Percentiles rank a stretch among this genome's conserved stretches.
These are phyloP conservation scores for Cromileptes altivelis DNA, from an alignment of 2,113 vertebrate genomes.

Conservation along the genomic window DNA sequence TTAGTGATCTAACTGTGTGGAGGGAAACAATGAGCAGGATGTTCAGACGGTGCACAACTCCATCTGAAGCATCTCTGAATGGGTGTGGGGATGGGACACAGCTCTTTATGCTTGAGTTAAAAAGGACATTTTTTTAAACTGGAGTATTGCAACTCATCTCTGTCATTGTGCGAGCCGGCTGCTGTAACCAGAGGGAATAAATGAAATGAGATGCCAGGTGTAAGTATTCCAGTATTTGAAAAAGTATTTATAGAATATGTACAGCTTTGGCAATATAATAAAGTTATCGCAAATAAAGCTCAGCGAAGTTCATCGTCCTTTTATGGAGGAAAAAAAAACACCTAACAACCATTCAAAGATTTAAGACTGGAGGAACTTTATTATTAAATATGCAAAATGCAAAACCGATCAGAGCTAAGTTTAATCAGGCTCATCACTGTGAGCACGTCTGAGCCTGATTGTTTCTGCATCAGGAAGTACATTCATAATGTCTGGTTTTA, in stretches of 20 bases:
- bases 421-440: background rate
- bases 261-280: constrained; percentile 87
- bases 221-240: constrained; percentile 80
- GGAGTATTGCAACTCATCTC: constrained; percentile 55
- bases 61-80: constrained; percentile 22
- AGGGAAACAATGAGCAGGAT: constrained; percentile 11
- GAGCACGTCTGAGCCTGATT: background rate
- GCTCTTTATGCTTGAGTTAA: constrained; percentile 28
- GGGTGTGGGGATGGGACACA: constrained; percentile 16
- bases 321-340: background rate
- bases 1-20: constrained; percentile 56
- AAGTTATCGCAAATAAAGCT: constrained; percentile 80
- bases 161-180: constrained; percentile 56
- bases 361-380: background rate
- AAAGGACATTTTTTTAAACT: constrained; percentile 26
- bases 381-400: background rate
- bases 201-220: constrained; percentile 65
- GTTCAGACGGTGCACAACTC: background rate
- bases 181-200: constrained; percentile 58
- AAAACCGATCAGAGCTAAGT: background rate
- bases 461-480: no score
- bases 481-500: background rate
- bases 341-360: background rate
- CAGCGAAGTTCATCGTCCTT: background rate
- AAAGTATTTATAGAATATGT: constrained; percentile 84